These are phyloP conservation scores for Heliangelus exortis DNA, from an alignment of 2,797 vertebrate genomes.

Conservation along the genomic window DNA sequence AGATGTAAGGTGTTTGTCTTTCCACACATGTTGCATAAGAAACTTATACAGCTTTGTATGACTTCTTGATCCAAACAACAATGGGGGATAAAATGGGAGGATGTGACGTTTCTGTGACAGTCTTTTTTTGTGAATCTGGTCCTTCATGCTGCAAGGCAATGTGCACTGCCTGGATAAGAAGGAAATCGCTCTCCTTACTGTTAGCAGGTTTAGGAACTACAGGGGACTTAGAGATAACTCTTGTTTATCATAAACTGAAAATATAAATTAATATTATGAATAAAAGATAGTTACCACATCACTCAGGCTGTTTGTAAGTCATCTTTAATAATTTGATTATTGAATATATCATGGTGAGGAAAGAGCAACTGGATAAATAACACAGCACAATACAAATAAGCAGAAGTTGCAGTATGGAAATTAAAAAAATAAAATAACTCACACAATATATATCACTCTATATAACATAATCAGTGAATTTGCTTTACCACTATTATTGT, in stretches of 20 bases:
- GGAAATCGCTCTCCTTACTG: neutral
- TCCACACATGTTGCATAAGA: neutral
- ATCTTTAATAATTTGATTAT: neutral
- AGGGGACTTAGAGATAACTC: neutral
- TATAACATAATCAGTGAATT: constrained; percentile 71
- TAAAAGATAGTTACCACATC: constrained; percentile 39
- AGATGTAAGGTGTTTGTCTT: neutral
- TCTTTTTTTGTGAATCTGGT: neutral
- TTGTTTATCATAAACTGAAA: constrained; percentile 2
- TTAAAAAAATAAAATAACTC: constrained; percentile 47
- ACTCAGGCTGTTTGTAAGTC: constrained; percentile 40
- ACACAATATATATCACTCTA: neutral
- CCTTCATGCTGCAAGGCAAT: neutral
- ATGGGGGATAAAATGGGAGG: neutral
- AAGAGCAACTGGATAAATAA: constrained; percentile 51
- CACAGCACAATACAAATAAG: constrained; percentile 51
- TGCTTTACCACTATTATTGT: constrained; percentile 47
- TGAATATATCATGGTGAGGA: constrained; percentile 9
- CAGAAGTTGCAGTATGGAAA: constrained; percentile 48
- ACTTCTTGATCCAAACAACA: neutral
- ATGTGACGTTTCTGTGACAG: neutral
- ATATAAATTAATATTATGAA: neutral
- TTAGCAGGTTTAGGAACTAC: neutral
- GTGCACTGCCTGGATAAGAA: neutral
- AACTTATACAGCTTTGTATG: rapidly evolving